Percentiles rank a stretch among this genome's conserved stretches.
Conservation (phyloP, 2,113 vertebrate genomes). For the Crotalus viridis region DNA sequence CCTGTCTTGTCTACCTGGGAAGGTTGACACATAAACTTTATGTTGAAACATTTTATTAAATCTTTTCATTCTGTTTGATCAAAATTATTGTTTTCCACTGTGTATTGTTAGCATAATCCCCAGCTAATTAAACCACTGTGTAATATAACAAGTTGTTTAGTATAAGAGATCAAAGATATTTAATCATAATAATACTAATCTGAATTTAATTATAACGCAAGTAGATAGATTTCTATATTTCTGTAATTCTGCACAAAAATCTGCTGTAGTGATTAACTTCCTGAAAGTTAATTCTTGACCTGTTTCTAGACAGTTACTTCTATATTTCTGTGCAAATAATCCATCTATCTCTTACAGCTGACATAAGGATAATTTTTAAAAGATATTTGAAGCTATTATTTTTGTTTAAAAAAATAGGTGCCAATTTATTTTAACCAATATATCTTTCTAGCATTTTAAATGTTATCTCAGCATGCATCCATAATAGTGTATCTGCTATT, state of each 20-base stretch:
- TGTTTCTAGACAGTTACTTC: neutral
- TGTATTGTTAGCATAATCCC: constrained; percentile 45
- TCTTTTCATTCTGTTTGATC: constrained; percentile 39
- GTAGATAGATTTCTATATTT: constrained; percentile 33
- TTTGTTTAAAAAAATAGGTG: neutral
- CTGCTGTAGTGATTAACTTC: constrained; percentile 4
- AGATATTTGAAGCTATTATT: neutral
- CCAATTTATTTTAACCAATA: neutral
- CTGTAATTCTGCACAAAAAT: constrained; percentile 9
- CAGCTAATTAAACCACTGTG: constrained; percentile 46
- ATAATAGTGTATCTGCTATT: neutral
- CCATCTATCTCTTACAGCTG: neutral
- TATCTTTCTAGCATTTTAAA: neutral
- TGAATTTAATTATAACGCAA: constrained; percentile 31
- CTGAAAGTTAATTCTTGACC: constrained; percentile 20
- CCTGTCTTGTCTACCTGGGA: neutral
- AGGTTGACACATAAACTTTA: neutral
- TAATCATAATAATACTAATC: constrained; percentile 30
- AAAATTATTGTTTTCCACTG: constrained; percentile 36
- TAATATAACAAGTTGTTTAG: constrained; percentile 37
- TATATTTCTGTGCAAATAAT: neutral
- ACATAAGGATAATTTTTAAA: neutral
- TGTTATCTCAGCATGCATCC: neutral
- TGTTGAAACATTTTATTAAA: constrained; percentile 19
- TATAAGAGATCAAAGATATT: constrained; percentile 20